Evolutionary conservation across 1,140 invertebrate species (phyloP).

Genomic region (Leptonema lineaticorne): DNA sequence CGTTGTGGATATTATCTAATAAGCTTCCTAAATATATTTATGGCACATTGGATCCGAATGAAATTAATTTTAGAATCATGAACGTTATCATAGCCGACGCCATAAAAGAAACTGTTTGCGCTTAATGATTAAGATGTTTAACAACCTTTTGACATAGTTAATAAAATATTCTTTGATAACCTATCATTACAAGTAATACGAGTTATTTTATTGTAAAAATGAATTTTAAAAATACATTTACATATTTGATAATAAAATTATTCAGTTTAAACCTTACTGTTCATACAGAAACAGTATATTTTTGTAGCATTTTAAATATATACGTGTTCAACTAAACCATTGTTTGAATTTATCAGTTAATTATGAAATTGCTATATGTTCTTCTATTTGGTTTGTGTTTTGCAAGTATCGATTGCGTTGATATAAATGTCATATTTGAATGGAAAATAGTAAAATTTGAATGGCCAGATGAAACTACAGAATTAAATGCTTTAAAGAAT

Average conservation of each 20-base stretch:
- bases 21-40: constrained; percentile 65
- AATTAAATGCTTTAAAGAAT: constrained; percentile 58
- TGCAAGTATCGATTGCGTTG: not conserved
- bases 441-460: constrained; percentile 70
- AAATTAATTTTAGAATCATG: constrained; percentile 65
- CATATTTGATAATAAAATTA: not conserved
- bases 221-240: not conserved
- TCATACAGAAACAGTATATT: no score
- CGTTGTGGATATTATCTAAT: constrained; percentile 67
- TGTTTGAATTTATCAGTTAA: no score
- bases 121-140: not conserved
- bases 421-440: constrained; percentile 57
- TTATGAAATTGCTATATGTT: no score
- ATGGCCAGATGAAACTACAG: constrained; percentile 61
- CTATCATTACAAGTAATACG: not conserved
- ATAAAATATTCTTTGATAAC: constrained; percentile 2
- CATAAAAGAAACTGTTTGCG: constrained; percentile 44
- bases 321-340: no score
- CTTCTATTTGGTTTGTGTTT: no score
- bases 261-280: no score
- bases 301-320: no score
- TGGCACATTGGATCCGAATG: constrained; percentile 56
- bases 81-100: constrained; percentile 58
- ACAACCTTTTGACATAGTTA: not conserved
- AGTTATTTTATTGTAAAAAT: not conserved